Conservation (phyloP, 1,140 invertebrate species). For the Aphaenogaster floridana region DNA sequence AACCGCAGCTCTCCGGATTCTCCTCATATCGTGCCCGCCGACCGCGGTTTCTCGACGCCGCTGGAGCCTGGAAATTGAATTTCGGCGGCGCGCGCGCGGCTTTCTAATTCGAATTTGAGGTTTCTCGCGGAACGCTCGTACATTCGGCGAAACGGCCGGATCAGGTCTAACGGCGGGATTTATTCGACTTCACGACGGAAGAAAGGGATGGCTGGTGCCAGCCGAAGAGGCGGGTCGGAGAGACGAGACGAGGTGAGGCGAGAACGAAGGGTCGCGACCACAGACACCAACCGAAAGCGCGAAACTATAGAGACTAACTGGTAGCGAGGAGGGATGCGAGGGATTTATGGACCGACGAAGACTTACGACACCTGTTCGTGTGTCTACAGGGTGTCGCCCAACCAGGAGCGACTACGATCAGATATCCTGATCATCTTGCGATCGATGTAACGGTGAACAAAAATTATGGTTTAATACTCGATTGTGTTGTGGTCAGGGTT, state of each 20-base stretch:
- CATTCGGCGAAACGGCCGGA: slow-evolving; percentile 55
- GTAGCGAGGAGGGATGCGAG: slow-evolving; percentile 13
- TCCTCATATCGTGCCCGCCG: not conserved
- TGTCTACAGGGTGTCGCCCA: slow-evolving; percentile 22
- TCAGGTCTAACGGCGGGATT: slow-evolving; percentile 61
- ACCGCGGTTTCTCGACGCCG: slow-evolving; percentile 39
- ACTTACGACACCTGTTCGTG: slow-evolving; percentile 70
- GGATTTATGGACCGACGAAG: slow-evolving; percentile 72
- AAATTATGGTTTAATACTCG: not conserved
- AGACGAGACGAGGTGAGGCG: slow-evolving; percentile 2
- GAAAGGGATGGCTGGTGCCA: slow-evolving; percentile 34
- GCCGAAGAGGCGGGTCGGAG: not conserved
- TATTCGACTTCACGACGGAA: slow-evolving; percentile 66
- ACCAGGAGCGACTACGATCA: not conserved
- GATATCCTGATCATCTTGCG: not conserved
- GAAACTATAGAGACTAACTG: slow-evolving; percentile 70
- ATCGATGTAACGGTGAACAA: slow-evolving; percentile 4
- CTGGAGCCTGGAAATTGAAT: slow-evolving; percentile 73
- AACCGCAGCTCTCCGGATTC: slow-evolving; percentile 3
- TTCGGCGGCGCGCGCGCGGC: slow-evolving; percentile 63
- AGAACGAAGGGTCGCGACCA: slow-evolving; percentile 52
- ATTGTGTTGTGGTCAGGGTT: not conserved
- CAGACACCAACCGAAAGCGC: slow-evolving; percentile 62
- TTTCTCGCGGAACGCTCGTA: slow-evolving; percentile 59
- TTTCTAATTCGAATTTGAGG: slow-evolving; percentile 79